Base-by-base conservation (phyloP, 1,140 invertebrate genomes). In the Drosophila bifasciata region DNA sequence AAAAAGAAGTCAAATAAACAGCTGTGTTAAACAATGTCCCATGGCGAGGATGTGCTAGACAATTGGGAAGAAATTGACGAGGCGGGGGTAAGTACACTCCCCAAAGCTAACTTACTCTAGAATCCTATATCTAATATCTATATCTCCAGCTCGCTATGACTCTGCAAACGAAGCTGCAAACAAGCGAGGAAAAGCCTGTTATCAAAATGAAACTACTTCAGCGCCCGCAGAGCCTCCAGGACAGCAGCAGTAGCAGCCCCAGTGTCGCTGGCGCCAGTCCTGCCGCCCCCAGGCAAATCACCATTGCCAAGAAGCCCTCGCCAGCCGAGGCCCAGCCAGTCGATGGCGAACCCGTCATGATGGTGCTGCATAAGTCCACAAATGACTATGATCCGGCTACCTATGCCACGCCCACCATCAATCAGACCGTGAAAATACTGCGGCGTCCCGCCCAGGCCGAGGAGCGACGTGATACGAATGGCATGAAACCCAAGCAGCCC, bases 11-110 rank as follows among this genome's bases (percentile, higher is more conserved):
- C 40, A 56, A 51, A 44, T 53, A 63, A 63, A 63, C 44, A 59
- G 16, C 66, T 43, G 56, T 80, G 69, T 56, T 64, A 50, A 73
- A 86, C 85, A 81, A 93, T 93, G 92, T 93, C 93, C 68, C 88
- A 92, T 64, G 92, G 92, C 76, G 93, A 94, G 74, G 94, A 94
- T 79, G 93, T 95, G 88, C 93, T 94, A 80, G 95, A 96, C 92
- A 96, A 94, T 93, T 97, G 96, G 96, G 96, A 97, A 93, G 95
- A 96, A 92, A 95, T 96, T 92, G 95, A 96, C 84, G 96, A 96
- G 91, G 94, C 93, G 50, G 93, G 93, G 91, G 94, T 95, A 91
- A 92, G 92, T 64, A 73, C 19, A 50, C 17, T 9, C 28, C 9
- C 28, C 5, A 5, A 5, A 9, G 2, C 8, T 5, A 40, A 51